Conservation (phyloP, 2,888 invertebrate genomes). For the Macrophya annulata region DNA sequence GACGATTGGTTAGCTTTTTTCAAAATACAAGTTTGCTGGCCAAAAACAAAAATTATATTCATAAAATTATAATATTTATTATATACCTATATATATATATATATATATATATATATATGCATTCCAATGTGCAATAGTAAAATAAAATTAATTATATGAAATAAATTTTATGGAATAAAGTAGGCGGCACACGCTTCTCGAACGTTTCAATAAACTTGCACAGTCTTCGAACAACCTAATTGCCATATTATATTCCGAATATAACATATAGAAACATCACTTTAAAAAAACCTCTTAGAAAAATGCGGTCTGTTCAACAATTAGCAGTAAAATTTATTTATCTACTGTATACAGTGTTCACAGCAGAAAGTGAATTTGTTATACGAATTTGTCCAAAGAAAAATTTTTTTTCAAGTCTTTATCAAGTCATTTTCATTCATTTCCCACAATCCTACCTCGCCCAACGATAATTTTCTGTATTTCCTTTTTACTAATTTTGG, state of each 20-base stretch:
- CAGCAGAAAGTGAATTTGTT: slow-evolving; percentile 25
- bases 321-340: slow-evolving; percentile 43
- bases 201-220: background rate
- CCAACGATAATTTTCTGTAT: slow-evolving; percentile 13
- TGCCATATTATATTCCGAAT: slow-evolving; percentile 14
- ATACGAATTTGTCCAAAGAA: background rate
- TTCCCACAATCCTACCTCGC: background rate
- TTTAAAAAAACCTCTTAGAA: slow-evolving; percentile 14
- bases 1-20: slow-evolving; percentile 7
- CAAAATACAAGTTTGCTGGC: background rate
- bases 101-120: too few relatives aligned
- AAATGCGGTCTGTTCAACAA: slow-evolving; percentile 39
- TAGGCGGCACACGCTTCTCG: background rate
- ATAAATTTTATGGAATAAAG: background rate
- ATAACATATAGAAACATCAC: background rate
- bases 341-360: slow-evolving; percentile 53
- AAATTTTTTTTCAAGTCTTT: background rate
- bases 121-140: slow-evolving; percentile 27
- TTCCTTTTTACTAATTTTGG: background rate
- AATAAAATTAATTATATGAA: background rate
- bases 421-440: background rate
- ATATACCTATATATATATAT: too few relatives aligned
- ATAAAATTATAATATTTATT: background rate
- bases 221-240: background rate
- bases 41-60: background rate